Conservation (phyloP, 2,797 vertebrate genomes). For the Tragelaphus eurycerus region DNA sequence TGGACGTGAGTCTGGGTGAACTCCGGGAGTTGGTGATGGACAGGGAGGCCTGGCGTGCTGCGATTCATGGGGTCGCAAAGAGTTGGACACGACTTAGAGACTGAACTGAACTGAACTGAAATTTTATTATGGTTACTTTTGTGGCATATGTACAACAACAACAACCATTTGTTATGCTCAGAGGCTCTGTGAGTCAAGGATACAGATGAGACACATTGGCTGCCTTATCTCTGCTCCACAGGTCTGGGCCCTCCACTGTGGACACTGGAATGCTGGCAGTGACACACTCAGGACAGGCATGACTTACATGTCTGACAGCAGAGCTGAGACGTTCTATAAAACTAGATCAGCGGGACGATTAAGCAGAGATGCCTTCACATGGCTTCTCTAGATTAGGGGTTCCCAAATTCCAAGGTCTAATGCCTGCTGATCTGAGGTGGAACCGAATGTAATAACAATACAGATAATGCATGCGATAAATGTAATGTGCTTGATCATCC, state of each 20-base stretch:
- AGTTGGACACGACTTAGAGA: no score
- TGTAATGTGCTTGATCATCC: not conserved
- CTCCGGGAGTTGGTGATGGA: no score
- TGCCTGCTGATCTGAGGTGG: not conserved
- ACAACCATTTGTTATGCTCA: not conserved
- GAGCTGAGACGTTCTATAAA: not conserved
- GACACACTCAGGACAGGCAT: not conserved
- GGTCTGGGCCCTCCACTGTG: not conserved
- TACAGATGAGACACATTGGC: not conserved
- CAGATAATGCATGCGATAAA: fast-evolving
- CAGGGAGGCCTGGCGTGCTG: no score
- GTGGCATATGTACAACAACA: not conserved
- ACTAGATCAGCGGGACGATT: not conserved
- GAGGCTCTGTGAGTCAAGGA: not conserved
- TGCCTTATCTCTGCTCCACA: not conserved
- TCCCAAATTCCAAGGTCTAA: not conserved
- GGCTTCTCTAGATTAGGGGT: not conserved
- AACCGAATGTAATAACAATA: not conserved
- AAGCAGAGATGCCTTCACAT: not conserved
- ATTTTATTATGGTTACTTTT: not conserved
- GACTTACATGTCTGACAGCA: not conserved
- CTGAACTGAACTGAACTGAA: not conserved
- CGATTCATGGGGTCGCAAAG: no score
- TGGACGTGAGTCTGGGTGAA: no score
- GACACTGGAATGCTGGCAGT: not conserved